A percentile compares a stretch with the other conserved stretches of the same genome.
Evolutionary conservation across 1,140 invertebrate species (phyloP).

Genomic region (Nautilus pompilius): DNA sequence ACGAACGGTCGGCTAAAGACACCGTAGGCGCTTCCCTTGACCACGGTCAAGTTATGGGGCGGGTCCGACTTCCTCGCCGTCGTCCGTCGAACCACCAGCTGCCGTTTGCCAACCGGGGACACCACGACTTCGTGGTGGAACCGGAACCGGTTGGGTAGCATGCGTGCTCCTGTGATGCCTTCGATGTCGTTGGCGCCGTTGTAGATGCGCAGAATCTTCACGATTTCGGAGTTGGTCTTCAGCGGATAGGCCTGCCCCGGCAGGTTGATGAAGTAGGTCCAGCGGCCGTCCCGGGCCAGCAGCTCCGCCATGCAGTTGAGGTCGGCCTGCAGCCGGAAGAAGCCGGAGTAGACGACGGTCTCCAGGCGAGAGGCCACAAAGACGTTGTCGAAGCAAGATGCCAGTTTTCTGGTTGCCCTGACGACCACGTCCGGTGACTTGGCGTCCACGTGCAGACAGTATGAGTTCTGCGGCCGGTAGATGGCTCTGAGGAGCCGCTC

Average conservation of each 20-base stretch:
- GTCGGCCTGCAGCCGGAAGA: conserved; percentile 36
- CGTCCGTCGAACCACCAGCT: conserved; percentile 18
- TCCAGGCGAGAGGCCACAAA: conserved; percentile 30
- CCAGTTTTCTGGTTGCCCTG: conserved; percentile 23
- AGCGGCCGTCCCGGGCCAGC: conserved; percentile 10
- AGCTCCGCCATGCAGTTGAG: conserved; percentile 39
- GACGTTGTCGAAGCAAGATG: conserved; percentile 43
- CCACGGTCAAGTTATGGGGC: conserved; percentile 35
- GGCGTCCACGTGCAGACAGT: conserved; percentile 47
- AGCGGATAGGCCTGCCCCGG: conserved; percentile 42
- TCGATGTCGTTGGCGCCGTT: conserved; percentile 40
- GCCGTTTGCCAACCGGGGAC: not conserved
- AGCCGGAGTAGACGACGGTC: conserved; percentile 31
- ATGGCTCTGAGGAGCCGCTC: conserved; percentile 39
- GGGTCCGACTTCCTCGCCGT: conserved; percentile 19
- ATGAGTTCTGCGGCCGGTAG: conserved; percentile 46
- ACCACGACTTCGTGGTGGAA: conserved; percentile 10
- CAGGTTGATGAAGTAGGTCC: conserved; percentile 45
- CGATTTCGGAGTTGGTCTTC: conserved; percentile 44
- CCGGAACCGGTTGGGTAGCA: conserved; percentile 6
- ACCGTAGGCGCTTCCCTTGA: conserved; percentile 46
- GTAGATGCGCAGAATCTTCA: conserved; percentile 35
- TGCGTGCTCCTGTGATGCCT: conserved; percentile 16
- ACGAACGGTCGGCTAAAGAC: conserved; percentile 43
- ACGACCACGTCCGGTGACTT: conserved; percentile 20